Evolutionary conservation across 2,113 vertebrate genomes (phyloP).

Genomic region (Hippocampus zosterae): DNA sequence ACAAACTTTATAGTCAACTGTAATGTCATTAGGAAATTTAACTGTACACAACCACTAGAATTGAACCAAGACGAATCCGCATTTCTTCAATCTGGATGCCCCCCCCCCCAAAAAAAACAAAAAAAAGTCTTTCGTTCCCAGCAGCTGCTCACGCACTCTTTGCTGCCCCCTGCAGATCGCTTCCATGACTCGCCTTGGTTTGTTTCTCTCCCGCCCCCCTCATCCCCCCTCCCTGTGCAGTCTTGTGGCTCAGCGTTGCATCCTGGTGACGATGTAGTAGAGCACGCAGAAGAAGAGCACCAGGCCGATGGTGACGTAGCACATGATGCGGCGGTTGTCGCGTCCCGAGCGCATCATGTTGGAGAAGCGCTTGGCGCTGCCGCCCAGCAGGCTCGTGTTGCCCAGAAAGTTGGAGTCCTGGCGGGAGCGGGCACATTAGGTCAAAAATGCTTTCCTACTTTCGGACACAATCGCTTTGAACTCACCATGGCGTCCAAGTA

Average conservation of each 20-base stretch:
- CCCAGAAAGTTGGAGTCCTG: slow-evolving; percentile 92
- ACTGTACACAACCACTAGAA: background rate
- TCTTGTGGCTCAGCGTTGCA: slow-evolving; percentile 71
- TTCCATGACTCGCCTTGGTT: background rate
- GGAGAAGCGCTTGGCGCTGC: slow-evolving; percentile 93
- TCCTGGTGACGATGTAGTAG: slow-evolving; percentile 81
- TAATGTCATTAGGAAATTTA: background rate
- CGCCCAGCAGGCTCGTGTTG: slow-evolving; percentile 83
- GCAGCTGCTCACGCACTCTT: background rate
- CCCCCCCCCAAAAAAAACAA: background rate
- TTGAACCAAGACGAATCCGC: background rate
- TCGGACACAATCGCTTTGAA: background rate
- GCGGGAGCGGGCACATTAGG: background rate
- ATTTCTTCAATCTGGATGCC: background rate
- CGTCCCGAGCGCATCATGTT: slow-evolving; percentile 84
- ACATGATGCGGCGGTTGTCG: slow-evolving; percentile 88
- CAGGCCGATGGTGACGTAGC: slow-evolving; percentile 79
- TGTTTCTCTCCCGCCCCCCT: no score
- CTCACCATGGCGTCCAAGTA: slow-evolving; percentile 91
- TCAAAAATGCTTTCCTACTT: background rate
- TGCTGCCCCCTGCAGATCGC: background rate
- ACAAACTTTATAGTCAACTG: background rate
- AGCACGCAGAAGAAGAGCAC: slow-evolving; percentile 84
- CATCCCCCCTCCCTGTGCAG: background rate
- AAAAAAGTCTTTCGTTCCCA: background rate